Conservation (phyloP, 2,888 invertebrate species). For the Thecocarcelia acutangulata region DNA sequence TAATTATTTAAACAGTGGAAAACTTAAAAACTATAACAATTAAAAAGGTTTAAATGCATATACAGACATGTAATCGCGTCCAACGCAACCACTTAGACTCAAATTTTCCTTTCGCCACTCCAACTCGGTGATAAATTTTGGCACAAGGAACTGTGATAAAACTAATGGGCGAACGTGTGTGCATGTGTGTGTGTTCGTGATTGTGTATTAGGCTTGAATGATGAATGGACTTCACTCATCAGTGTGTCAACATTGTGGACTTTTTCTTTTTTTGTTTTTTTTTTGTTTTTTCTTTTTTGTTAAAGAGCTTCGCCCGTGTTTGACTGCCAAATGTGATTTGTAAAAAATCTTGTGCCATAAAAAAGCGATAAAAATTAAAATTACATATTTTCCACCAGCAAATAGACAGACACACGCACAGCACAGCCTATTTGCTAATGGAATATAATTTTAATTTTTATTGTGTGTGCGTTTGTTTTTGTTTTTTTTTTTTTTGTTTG, state of each 20-base stretch:
- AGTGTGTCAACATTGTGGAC: conserved; percentile 62
- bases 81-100: conserved; percentile 21
- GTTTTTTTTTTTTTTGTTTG: conserved; percentile 3
- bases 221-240: conserved; percentile 56
- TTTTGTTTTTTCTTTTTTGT: too few relatives aligned
- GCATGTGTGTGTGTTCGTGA: conserved; percentile 16
- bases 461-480: not conserved
- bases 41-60: conserved; percentile 35
- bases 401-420: conserved; percentile 14
- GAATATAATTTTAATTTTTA: conserved; percentile 67
- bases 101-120: conserved; percentile 1
- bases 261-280: too few relatives aligned
- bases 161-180: too few relatives aligned
- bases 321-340: conserved; percentile 57
- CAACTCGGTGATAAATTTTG: conserved; percentile 20
- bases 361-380: conserved; percentile 65
- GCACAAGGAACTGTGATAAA: conserved; percentile 4
- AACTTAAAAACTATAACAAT: conserved; percentile 17
- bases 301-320: conserved; percentile 45
- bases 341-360: conserved; percentile 59
- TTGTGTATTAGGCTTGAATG: conserved; percentile 62
- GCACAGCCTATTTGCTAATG: conserved; percentile 50
- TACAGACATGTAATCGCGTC: conserved; percentile 16
- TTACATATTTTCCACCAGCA: conserved; percentile 64
- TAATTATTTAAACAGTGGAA: conserved; percentile 8